Conservation (phyloP, 2,113 vertebrate genomes). For the Pseudorasbora parva region DNA sequence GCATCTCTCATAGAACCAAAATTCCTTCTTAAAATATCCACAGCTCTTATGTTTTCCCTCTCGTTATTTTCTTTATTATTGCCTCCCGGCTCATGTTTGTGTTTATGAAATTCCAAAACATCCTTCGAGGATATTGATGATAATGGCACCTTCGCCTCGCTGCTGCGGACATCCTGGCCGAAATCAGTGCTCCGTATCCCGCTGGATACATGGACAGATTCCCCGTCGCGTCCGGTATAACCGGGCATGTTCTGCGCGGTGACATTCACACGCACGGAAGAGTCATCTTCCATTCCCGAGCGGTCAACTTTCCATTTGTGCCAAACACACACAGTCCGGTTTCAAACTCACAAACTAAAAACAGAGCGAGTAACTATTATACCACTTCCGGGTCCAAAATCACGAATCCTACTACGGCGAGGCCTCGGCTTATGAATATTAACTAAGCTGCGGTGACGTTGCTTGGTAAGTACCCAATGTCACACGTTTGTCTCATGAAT, state of each 20-base stretch:
- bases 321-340: slow-evolving; percentile 40
- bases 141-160: slow-evolving; percentile 38
- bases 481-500: neutral
- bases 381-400: slow-evolving; percentile 80
- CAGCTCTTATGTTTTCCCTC: slow-evolving; percentile 61
- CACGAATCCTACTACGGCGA: slow-evolving; percentile 7
- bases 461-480: neutral
- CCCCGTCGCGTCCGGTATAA: slow-evolving; percentile 67
- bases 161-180: slow-evolving; percentile 52
- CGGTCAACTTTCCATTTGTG: slow-evolving; percentile 72
- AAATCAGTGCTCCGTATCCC: slow-evolving; percentile 63
- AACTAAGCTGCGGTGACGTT: neutral
- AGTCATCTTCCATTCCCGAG: slow-evolving; percentile 87
- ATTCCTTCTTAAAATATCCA: slow-evolving; percentile 71
- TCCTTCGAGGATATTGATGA: slow-evolving; percentile 26
- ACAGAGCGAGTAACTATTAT: slow-evolving; percentile 70
- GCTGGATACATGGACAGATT: slow-evolving; percentile 62
- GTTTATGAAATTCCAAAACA: slow-evolving; percentile 48
- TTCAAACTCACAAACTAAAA: slow-evolving; percentile 57
- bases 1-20: slow-evolving; percentile 57
- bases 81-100: slow-evolving; percentile 52
- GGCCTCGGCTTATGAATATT: slow-evolving; percentile 23
- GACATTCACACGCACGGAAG: slow-evolving; percentile 67
- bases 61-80: slow-evolving; percentile 61
- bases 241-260: slow-evolving; percentile 68